Evolutionary conservation across 1,140 invertebrate genomes (phyloP), one percentile per base, ranked within the genome.

Genomic region (Leucophenga varia): DNA sequence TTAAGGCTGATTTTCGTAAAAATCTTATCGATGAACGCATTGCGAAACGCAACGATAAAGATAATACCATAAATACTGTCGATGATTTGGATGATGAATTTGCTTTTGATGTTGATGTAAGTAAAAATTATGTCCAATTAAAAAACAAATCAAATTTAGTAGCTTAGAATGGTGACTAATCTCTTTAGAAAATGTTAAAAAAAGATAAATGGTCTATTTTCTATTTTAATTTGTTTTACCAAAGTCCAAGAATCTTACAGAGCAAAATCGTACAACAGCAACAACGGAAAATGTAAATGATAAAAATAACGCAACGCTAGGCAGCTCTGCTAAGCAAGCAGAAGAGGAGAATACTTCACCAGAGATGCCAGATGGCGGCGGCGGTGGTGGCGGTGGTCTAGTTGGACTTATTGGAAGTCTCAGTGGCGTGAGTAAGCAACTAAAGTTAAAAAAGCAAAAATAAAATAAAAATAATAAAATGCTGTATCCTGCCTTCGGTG

Each of bases 331-430:
- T 19, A 52, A 52, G 47, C 58, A 58, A 41, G 52, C 47, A 44
- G 46, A 42, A 9, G 44, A 43, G 25, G 37, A 44, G 14, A 17
- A 17, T 25, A 17, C 18, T n/a, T 47, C 45, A n/a, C 28, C 28
- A 25, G 48, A 50, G 44, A 14, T 31, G 3, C 16, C 17, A 19
- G 38, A 20, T 0, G 41, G 21, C 5, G 52, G 19, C 6, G 52
- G 20, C 1, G 57, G 18, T 2, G 55, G 53, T 1, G 68, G 63
- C 8, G 75, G 75, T 9, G 75, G 79, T 12, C 49, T 80, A 9
- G 75, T 78, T 18, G 79, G 78, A 41, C 55, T 81, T 20, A 79
- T 77, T 39, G 60, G 58, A 10, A 73, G 68, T 47, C 57, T 77
- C 7, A 77, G 76, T 54, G 76, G 79, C 32, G 79, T 80, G 56